Conservation (phyloP, 2,797 vertebrate species). For the Hirundo rustica region DNA sequence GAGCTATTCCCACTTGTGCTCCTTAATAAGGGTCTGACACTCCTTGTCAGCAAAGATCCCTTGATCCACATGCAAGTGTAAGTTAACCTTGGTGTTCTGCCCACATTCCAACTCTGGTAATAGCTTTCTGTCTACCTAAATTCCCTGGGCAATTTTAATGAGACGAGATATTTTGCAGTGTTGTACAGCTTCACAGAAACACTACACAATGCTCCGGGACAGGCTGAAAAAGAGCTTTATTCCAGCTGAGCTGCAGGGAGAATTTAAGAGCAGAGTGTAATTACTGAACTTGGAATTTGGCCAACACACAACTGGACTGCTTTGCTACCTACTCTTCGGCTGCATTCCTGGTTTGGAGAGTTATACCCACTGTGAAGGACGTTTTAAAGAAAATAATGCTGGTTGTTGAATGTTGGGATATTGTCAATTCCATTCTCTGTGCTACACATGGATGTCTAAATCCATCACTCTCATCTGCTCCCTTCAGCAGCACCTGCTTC, state of each 20-base stretch:
- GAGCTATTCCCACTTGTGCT: background rate
- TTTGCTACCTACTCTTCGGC: background rate
- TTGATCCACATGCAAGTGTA: background rate
- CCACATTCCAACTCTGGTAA: background rate
- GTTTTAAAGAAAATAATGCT: background rate
- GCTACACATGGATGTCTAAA: background rate
- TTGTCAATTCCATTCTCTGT: background rate
- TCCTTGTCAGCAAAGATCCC: background rate
- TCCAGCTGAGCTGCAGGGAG: background rate
- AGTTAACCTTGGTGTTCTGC: background rate
- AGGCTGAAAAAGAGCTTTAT: slow-evolving; percentile 9
- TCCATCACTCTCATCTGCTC: background rate
- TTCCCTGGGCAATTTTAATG: slow-evolving; percentile 1
- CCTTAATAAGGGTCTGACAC: background rate
- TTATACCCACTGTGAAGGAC: background rate
- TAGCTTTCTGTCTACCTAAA: slow-evolving; percentile 40
- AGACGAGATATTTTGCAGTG: background rate
- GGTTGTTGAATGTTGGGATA: background rate
- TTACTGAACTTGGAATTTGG: background rate
- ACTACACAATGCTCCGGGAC: background rate
- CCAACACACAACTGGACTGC: background rate
- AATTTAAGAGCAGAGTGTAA: slow-evolving; percentile 15
- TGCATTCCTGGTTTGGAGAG: background rate
- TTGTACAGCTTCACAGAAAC: slow-evolving; percentile 1
- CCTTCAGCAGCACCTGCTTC: background rate